phyloP scores from a whole-genome alignment of 2,888 invertebrate genomes.

The Harmothoe impar region DNA sequence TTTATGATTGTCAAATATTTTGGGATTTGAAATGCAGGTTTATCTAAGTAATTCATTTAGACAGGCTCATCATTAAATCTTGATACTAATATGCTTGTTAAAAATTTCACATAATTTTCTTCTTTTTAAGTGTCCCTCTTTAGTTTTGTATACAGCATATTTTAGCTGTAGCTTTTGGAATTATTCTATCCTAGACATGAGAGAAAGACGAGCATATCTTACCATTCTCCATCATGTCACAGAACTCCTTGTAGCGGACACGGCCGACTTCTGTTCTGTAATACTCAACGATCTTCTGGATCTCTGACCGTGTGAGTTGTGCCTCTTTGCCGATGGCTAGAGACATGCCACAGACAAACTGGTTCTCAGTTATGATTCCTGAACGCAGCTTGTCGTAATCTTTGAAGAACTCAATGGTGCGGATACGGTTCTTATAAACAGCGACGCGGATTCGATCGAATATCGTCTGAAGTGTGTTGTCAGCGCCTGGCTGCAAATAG shows the following conservation, averaged over 20 bases:
- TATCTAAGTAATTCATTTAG: too few species aligned
- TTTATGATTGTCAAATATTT: too few species aligned
- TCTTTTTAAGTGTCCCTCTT: too few species aligned
- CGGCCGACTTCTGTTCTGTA: constrained; percentile 81
- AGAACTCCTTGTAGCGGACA: constrained; percentile 82
- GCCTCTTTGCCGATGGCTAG: constrained; percentile 83
- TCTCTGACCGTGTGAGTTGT: constrained; percentile 80
- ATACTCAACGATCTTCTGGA: constrained; percentile 82
- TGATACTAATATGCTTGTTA: too few species aligned
- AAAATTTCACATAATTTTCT: too few species aligned
- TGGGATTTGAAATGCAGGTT: too few species aligned
- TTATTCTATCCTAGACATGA: too few species aligned
- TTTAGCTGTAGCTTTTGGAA: too few species aligned
- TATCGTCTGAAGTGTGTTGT: constrained; percentile 81
- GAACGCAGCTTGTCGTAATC: constrained; percentile 82
- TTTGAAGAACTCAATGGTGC: constrained; percentile 82
- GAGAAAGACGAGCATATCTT: too few species aligned
- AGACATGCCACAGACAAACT: constrained; percentile 82
- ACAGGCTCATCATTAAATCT: too few species aligned
- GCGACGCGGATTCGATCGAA: constrained; percentile 82
- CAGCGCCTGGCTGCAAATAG: constrained; percentile 74
- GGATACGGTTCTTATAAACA: constrained; percentile 81
- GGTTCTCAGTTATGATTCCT: constrained; percentile 83
- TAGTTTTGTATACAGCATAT: too few species aligned
- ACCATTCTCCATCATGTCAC: constrained; percentile 83